Evolutionary conservation across 1,140 invertebrate species (phyloP).

Genomic region (Goniozus legneri): DNA sequence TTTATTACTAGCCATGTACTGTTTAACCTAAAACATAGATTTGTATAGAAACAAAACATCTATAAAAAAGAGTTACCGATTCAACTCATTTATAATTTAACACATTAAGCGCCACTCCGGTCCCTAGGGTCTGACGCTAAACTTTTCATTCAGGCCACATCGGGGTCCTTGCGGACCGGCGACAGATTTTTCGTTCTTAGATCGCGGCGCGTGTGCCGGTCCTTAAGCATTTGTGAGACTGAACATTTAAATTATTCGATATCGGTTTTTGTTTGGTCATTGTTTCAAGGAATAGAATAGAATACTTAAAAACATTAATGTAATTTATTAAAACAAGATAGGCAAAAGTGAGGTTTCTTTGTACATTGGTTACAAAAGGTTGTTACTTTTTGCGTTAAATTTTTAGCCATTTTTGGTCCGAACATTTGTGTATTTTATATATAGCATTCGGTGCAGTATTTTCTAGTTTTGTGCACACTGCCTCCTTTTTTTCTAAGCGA

Average conservation of each 20-base stretch:
- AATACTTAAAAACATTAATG: constrained; percentile 4
- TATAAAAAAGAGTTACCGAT: too few relatives aligned
- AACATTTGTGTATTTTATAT: neutral
- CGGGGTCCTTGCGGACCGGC: neutral
- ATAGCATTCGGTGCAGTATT: neutral
- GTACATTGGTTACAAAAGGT: constrained; percentile 5
- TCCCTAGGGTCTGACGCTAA: neutral
- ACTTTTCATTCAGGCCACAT: neutral
- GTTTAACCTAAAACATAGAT: too few relatives aligned
- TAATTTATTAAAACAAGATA: constrained; percentile 5
- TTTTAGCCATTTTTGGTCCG: constrained; percentile 6
- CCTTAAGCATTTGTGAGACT: neutral
- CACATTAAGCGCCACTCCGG: neutral
- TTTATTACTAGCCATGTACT: too few relatives aligned
- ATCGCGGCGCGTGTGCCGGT: neutral
- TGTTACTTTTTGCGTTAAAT: constrained; percentile 6
- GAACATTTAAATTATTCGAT: neutral
- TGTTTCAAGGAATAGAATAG: constrained; percentile 1
- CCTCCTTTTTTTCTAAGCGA: constrained; percentile 3
- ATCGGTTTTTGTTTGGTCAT: neutral
- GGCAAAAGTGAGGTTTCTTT: constrained; percentile 2
- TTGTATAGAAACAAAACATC: too few relatives aligned
- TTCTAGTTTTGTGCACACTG: constrained; percentile 1
- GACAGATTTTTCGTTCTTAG: neutral
- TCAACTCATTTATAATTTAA: too few relatives aligned